Percentiles rank a stretch among this genome's conserved stretches.
Conservation (phyloP, 1,140 invertebrate genomes). For the Thaumatotibia leucotreta region DNA sequence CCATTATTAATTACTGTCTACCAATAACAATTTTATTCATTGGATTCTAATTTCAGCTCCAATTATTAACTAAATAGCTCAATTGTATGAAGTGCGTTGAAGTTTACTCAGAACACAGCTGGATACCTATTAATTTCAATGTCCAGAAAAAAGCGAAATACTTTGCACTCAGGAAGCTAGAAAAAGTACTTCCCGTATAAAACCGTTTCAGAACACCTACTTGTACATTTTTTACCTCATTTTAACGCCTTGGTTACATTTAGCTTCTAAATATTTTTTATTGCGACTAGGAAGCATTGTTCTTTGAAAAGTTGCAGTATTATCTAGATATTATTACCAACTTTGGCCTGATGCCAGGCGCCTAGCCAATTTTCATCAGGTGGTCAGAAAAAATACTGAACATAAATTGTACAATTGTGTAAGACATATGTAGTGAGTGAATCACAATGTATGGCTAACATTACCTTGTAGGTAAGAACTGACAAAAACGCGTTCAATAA, state of each 20-base stretch:
- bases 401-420: background rate
- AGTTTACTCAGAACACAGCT: background rate
- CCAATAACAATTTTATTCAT: too few species aligned
- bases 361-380: background rate
- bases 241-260: too few species aligned
- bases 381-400: background rate
- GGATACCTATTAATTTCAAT: background rate
- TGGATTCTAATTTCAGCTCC: too few species aligned
- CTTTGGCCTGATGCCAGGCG: background rate
- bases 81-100: too few species aligned
- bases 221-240: too few species aligned
- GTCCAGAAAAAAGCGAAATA: background rate
- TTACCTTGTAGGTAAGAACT: background rate
- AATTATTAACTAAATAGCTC: too few species aligned
- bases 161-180: background rate
- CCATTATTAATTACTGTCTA: too few species aligned
- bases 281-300: background rate
- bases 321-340: background rate
- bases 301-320: background rate
- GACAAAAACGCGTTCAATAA: background rate
- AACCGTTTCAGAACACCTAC: too few species aligned
- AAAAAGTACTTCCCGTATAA: background rate
- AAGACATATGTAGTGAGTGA: background rate
- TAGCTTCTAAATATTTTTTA: too few species aligned
- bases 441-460: background rate